These are phyloP conservation scores for Machimus atricapillus DNA, from an alignment of 2,888 invertebrate species.

Conservation along the genomic window DNA sequence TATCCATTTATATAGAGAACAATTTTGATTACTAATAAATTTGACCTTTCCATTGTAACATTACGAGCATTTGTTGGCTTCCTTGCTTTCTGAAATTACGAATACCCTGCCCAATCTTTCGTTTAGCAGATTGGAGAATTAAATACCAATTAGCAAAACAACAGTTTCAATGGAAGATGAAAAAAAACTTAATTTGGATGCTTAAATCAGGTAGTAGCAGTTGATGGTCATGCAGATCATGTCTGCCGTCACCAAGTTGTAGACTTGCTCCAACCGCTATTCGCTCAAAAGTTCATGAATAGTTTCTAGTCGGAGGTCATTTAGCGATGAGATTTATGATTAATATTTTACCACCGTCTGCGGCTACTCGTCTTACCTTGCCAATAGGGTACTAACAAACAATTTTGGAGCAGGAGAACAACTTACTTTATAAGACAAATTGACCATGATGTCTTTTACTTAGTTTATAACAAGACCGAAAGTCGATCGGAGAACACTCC, in stretches of 20 bases:
- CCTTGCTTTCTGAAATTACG: conserved; percentile 17
- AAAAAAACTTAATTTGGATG: conserved; percentile 7
- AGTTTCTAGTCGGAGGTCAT: conserved; percentile 16
- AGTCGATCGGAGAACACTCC: neutral
- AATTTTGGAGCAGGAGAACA: neutral
- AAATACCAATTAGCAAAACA: neutral
- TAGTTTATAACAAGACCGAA: neutral
- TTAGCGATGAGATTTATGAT: conserved; percentile 5
- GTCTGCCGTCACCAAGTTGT: conserved; percentile 17
- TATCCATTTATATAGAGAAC: conserved; percentile 43
- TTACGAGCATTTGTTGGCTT: conserved; percentile 28
- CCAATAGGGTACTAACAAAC: neutral
- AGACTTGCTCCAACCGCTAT: conserved; percentile 13
- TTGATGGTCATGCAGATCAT: conserved; percentile 31
- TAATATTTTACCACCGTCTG: neutral
- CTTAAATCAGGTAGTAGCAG: conserved; percentile 37
- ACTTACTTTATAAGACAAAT: neutral
- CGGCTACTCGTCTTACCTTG: neutral
- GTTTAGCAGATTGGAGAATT: neutral
- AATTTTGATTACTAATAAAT: conserved; percentile 44
- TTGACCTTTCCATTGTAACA: conserved; percentile 44
- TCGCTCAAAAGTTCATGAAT: conserved; percentile 21
- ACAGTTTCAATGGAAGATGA: neutral
- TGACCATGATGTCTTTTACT: neutral
- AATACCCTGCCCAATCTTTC: neutral